Conservation (phyloP, 2,888 invertebrate genomes). For the Marronus borbonicus region DNA sequence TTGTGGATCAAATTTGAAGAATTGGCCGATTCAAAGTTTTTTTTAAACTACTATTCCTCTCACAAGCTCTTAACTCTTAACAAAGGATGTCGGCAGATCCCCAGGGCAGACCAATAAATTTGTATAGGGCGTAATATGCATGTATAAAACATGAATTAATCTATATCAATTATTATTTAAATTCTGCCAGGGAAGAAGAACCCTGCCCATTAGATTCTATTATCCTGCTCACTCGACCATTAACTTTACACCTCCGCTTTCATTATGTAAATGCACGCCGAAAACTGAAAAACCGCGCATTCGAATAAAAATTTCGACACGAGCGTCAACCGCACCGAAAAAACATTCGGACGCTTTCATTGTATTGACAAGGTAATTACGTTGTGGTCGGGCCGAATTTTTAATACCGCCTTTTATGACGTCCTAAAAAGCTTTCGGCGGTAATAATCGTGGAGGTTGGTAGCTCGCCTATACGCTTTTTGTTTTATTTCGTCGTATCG, state of each 20-base stretch:
- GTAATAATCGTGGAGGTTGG: constrained; percentile 6
- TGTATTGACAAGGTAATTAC: constrained; percentile 27
- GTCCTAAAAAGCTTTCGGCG: constrained; percentile 21
- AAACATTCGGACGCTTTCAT: constrained; percentile 4
- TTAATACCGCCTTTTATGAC: constrained; percentile 19
- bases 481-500: background rate
- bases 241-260: background rate
- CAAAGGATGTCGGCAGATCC: too few relatives aligned
- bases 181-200: background rate
- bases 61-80: too few relatives aligned
- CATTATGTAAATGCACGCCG: constrained; percentile 9
- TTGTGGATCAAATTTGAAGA: too few relatives aligned
- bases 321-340: background rate
- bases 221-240: background rate
- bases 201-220: background rate
- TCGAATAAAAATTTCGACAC: constrained; percentile 11
- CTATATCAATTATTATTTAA: too few relatives aligned
- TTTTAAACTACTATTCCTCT: too few relatives aligned
- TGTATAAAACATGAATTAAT: too few relatives aligned
- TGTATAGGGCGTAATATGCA: too few relatives aligned
- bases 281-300: constrained; percentile 1
- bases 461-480: background rate
- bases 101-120: too few relatives aligned
- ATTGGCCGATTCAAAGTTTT: too few relatives aligned
- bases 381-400: background rate